These are phyloP conservation scores for Oceanites oceanicus DNA, from an alignment of 2,113 vertebrate species.

Conservation along the genomic window DNA sequence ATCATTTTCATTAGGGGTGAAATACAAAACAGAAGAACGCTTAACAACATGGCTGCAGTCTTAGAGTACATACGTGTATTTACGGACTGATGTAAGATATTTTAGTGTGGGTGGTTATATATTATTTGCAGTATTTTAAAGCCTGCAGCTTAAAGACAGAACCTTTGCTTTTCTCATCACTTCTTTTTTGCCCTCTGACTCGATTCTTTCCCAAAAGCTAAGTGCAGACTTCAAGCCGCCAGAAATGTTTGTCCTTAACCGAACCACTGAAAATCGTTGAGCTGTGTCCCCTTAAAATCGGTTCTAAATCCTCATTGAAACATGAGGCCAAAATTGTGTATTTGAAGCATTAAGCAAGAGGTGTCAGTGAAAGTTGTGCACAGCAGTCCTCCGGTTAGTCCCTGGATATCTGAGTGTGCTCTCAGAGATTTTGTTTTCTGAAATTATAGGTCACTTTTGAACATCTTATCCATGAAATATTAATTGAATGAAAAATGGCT, in stretches of 20 bases:
- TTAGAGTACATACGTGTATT: not conserved
- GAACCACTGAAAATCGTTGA: not conserved
- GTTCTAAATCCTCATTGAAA: not conserved
- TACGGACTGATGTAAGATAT: not conserved
- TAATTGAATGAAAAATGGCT: not conserved
- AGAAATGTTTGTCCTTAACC: not conserved
- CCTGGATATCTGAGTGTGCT: not conserved
- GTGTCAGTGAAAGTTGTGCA: not conserved
- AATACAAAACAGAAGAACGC: not conserved
- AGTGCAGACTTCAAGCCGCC: not conserved
- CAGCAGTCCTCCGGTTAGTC: not conserved
- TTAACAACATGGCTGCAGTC: not conserved
- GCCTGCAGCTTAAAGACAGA: not conserved
- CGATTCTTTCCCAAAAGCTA: not conserved
- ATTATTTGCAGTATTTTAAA: not conserved
- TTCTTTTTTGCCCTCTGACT: not conserved
- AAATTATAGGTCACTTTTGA: slow-evolving; percentile 8
- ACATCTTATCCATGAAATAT: not conserved
- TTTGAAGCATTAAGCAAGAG: not conserved
- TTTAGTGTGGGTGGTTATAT: not conserved
- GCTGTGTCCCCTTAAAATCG: not conserved
- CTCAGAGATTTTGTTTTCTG: not conserved
- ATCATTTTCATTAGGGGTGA: not conserved
- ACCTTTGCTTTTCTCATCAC: not conserved
- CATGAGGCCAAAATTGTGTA: not conserved